Conservation (phyloP, 2,888 invertebrate genomes). For the Panzeria rudis region DNA sequence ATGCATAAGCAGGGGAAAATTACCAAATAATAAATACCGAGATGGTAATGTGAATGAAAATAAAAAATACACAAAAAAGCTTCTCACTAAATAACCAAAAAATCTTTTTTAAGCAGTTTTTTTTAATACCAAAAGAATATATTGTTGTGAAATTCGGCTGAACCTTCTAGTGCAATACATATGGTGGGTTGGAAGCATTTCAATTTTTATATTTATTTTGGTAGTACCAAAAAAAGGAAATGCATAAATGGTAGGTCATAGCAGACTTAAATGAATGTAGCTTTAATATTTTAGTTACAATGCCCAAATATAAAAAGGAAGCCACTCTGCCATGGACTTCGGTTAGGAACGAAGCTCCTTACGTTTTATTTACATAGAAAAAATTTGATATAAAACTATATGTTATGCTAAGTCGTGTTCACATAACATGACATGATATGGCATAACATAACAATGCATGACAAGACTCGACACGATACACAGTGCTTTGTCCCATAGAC, state of each 20-base stretch:
- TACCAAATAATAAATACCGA: constrained; percentile 68
- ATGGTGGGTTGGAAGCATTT: constrained; percentile 13
- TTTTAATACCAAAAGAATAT: not conserved
- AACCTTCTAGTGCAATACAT: constrained; percentile 51
- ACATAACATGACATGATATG: too few species aligned
- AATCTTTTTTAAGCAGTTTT: constrained; percentile 60
- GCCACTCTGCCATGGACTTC: too few species aligned
- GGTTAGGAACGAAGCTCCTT: too few species aligned
- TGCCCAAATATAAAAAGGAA: too few species aligned
- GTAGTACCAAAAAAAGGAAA: constrained; percentile 33
- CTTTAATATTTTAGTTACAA: not conserved
- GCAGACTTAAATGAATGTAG: not conserved
- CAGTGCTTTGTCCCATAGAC: too few species aligned
- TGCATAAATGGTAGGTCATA: constrained; percentile 1
- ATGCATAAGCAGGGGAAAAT: constrained; percentile 62
- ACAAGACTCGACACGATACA: too few species aligned
- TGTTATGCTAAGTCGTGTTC: too few species aligned
- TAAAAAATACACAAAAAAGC: constrained; percentile 20
- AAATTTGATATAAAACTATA: too few species aligned
- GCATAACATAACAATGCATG: too few species aligned
- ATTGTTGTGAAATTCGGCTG: constrained; percentile 47
- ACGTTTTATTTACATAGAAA: too few species aligned
- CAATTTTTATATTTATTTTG: constrained; percentile 42
- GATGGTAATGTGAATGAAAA: constrained; percentile 45
- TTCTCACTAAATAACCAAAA: constrained; percentile 66